A percentile compares a stretch with the other conserved stretches of the same genome.
Evolutionary conservation across 2,797 vertebrate species (phyloP).

Genomic region (Alfaro cultratus): DNA sequence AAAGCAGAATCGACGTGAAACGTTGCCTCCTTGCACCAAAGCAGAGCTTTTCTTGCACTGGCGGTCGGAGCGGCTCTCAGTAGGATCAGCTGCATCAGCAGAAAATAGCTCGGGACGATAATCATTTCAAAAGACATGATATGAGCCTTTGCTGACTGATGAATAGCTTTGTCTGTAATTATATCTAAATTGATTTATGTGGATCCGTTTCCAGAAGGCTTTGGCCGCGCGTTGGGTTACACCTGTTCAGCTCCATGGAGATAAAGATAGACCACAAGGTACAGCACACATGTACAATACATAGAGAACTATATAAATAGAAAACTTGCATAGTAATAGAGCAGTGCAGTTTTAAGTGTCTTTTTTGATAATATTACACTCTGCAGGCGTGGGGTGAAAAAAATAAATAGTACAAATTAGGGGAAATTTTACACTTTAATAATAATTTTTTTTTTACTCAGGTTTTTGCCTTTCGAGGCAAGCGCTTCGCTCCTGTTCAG

Average conservation of each 20-base stretch:
- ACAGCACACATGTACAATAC: constrained; percentile 58
- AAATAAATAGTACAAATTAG: neutral
- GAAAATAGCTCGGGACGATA: constrained; percentile 70
- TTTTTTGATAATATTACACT: neutral
- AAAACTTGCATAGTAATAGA: constrained; percentile 46
- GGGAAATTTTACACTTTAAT: no score
- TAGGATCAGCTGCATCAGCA: constrained; percentile 56
- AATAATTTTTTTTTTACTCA: neutral
- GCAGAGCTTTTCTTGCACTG: neutral
- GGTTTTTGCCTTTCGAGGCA: neutral
- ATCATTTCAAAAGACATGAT: constrained; percentile 71
- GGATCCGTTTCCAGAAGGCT: constrained; percentile 69
- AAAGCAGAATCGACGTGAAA: constrained; percentile 14
- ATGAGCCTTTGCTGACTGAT: constrained; percentile 65
- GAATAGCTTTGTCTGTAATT: constrained; percentile 73
- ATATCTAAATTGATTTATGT: constrained; percentile 79
- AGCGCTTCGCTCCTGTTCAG: neutral
- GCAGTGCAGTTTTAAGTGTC: neutral
- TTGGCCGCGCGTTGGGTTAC: constrained; percentile 59
- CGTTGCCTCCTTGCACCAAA: constrained; percentile 1
- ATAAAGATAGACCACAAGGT: constrained; percentile 72
- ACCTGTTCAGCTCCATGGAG: constrained; percentile 70
- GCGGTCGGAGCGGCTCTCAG: constrained; percentile 23
- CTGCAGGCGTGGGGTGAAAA: neutral
- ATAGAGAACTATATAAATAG: constrained; percentile 43